Conservation (phyloP, 92 coral and sea anemone species). For the Phenganax subtilis region DNA sequence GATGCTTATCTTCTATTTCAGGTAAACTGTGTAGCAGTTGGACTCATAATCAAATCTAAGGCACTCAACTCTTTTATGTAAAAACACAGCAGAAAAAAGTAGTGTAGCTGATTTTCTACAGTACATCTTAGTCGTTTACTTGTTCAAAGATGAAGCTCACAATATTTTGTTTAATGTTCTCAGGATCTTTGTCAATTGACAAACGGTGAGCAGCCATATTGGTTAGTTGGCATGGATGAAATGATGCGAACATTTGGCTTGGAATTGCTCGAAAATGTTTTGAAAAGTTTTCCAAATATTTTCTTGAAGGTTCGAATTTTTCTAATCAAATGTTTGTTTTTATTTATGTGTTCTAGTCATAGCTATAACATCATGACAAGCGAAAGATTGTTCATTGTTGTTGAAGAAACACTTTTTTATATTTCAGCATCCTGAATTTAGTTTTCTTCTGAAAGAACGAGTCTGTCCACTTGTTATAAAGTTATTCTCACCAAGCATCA, state of each 20-base stretch:
- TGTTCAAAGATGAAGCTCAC: not conserved
- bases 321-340: not conserved
- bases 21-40: conserved; percentile 39
- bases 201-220: conserved; percentile 97
- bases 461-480: conserved; percentile 92
- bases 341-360: too few species aligned
- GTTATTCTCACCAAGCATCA: conserved; percentile 95
- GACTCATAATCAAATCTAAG: not conserved
- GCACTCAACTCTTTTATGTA: too few species aligned
- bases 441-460: conserved; percentile 88
- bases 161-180: not conserved
- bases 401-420: not conserved
- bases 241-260: conserved; percentile 97
- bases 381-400: too few species aligned
- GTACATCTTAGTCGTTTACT: not conserved
- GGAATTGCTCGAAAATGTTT: conserved; percentile 79
- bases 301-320: conserved; percentile 63
- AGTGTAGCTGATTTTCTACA: not conserved
- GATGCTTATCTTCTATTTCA: conserved; percentile 94
- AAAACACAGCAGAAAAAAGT: too few species aligned
- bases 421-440: conserved; percentile 89
- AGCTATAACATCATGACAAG: too few species aligned
- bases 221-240: conserved; percentile 85
- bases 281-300: conserved; percentile 85
- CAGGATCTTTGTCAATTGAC: conserved; percentile 95